phyloP scores from a whole-genome alignment of 2,797 vertebrate species.

The Muscicapa comitata region DNA sequence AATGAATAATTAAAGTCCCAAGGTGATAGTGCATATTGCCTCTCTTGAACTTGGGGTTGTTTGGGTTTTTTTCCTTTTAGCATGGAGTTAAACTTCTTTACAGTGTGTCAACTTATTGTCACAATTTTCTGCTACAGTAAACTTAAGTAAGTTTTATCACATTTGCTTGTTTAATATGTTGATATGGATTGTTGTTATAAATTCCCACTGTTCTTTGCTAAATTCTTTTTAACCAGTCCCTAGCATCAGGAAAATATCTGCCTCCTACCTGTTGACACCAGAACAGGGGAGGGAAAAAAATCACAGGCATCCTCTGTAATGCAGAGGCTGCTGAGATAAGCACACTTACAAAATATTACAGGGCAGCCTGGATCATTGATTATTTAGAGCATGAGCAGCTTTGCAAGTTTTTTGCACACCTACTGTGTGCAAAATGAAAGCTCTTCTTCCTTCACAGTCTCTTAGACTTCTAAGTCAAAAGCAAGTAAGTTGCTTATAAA shows the following conservation, averaged over 20 bases:
- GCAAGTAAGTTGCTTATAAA: not conserved
- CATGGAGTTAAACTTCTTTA: constrained; percentile 37
- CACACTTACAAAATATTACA: not conserved
- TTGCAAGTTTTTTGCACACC: not conserved
- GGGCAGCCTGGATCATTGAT: not conserved
- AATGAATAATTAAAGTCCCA: not conserved
- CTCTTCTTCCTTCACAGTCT: constrained; percentile 1
- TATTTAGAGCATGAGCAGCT: not conserved
- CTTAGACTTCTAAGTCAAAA: not conserved
- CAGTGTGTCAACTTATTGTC: constrained; percentile 20
- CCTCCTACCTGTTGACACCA: constrained; percentile 7
- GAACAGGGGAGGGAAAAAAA: not conserved
- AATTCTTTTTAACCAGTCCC: not conserved
- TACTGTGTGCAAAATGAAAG: not conserved
- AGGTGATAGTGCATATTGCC: not conserved
- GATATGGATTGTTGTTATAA: constrained; percentile 17
- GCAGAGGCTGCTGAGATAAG: not conserved
- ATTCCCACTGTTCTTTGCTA: constrained; percentile 14
- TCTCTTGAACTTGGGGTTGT: not conserved
- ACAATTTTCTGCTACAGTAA: constrained; percentile 44
- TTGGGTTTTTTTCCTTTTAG: not conserved
- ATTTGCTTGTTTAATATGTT: constrained; percentile 41
- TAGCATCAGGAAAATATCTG: constrained; percentile 8
- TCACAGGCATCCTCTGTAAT: not conserved
- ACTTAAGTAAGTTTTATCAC: constrained; percentile 16